Percentiles rank a stretch among this genome's conserved stretches.
These are phyloP conservation scores for Lottia gigantea DNA, from an alignment of 2,888 invertebrate genomes.

Conservation along the genomic window DNA sequence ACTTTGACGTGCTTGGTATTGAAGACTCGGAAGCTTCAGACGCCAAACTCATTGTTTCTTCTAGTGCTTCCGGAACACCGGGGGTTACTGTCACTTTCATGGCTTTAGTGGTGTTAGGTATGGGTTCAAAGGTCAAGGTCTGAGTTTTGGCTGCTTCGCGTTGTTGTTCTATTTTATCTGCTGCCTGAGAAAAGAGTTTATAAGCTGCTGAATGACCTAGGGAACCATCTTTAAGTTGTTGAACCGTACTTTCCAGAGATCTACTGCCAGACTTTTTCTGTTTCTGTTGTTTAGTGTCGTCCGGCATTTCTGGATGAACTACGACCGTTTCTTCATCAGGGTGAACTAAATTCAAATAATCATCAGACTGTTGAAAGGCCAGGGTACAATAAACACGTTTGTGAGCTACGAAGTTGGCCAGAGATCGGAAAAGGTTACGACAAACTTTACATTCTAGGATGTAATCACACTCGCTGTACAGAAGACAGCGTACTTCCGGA, in stretches of 20 bases:
- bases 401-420: slow-evolving; percentile 89
- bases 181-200: slow-evolving; percentile 49
- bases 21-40: not conserved
- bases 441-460: slow-evolving; percentile 91
- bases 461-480: slow-evolving; percentile 86
- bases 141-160: slow-evolving; percentile 36
- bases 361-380: slow-evolving; percentile 30
- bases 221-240: slow-evolving; percentile 40
- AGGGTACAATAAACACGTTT: slow-evolving; percentile 83
- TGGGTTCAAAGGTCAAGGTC: slow-evolving; percentile 39
- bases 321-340: slow-evolving; percentile 51
- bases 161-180: slow-evolving; percentile 42
- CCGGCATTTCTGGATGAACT: slow-evolving; percentile 49
- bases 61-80: slow-evolving; percentile 10
- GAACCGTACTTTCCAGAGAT: slow-evolving; percentile 27
- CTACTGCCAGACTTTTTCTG: slow-evolving; percentile 9
- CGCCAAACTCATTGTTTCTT: not conserved
- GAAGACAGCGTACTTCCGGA: slow-evolving; percentile 80
- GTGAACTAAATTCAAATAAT: slow-evolving; percentile 69
- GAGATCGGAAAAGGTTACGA: slow-evolving; percentile 84
- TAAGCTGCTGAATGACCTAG: slow-evolving; percentile 51
- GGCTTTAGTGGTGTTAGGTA: slow-evolving; percentile 48
- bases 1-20: not conserved
- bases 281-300: slow-evolving; percentile 21
- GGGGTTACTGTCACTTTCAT: slow-evolving; percentile 35